phyloP scores from a whole-genome alignment of 2,797 vertebrate species.

The Rhyacichthys aspro region DNA sequence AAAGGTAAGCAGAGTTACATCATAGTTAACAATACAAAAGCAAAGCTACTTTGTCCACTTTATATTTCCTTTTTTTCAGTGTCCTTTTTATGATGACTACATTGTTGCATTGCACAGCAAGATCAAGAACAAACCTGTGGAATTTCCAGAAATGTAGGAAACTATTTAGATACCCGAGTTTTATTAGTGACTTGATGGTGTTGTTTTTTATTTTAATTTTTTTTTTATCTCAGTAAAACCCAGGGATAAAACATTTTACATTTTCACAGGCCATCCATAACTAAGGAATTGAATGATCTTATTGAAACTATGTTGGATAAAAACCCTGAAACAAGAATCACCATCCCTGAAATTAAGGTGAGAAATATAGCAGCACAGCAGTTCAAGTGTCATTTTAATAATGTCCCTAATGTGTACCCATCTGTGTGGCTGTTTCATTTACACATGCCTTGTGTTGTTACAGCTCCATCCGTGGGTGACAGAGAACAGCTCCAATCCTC shows the following conservation, averaged over 20 bases:
- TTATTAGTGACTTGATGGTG: no score
- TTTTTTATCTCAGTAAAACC: no score
- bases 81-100: constrained; percentile 93
- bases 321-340: constrained; percentile 89
- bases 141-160: constrained; percentile 90
- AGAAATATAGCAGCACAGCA: neutral
- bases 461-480: constrained; percentile 92
- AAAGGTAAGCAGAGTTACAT: constrained; percentile 80
- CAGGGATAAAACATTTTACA: no score
- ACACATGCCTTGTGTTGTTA: neutral
- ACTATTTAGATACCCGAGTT: neutral
- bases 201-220: no score
- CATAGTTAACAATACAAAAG: neutral
- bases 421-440: neutral
- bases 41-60: neutral
- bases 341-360: constrained; percentile 93
- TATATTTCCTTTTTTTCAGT: constrained; percentile 72
- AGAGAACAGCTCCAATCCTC: constrained; percentile 75
- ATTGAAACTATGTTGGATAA: constrained; percentile 92
- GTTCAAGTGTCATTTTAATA: neutral
- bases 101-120: constrained; percentile 91
- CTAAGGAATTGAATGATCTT: constrained; percentile 84
- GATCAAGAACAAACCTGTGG: constrained; percentile 90
- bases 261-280: constrained; percentile 79
- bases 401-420: neutral